Percentiles rank a stretch among this genome's conserved stretches.
phyloP scores from a whole-genome alignment of 2,797 vertebrate genomes.

The Tiaroga cobitis region DNA sequence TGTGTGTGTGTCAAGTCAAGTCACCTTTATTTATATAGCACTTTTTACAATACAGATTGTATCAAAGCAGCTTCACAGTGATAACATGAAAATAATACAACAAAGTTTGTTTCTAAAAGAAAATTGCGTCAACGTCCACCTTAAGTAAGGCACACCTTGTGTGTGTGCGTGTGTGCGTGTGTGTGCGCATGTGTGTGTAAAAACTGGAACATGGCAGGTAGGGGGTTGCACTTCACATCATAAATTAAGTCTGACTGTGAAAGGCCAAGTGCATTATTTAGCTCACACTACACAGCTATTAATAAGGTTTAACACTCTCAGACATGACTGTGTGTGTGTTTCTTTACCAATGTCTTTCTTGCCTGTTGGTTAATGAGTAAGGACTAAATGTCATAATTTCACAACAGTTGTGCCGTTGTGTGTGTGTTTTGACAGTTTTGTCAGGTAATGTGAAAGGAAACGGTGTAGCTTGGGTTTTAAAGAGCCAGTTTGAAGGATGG shows the following conservation, averaged over 20 bases:
- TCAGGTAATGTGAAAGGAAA: constrained; percentile 18
- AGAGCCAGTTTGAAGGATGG: constrained; percentile 15
- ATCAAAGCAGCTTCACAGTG: too few species aligned
- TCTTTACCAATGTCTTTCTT: constrained; percentile 2
- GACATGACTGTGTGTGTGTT: constrained; percentile 7
- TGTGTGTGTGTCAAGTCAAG: neutral
- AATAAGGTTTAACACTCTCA: constrained; percentile 10
- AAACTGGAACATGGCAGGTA: constrained; percentile 22
- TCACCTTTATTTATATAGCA: too few species aligned
- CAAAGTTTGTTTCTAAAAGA: too few species aligned
- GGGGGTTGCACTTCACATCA: constrained; percentile 8
- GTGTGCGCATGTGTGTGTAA: constrained; percentile 28
- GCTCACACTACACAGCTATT: constrained; percentile 14
- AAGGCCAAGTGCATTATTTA: constrained; percentile 38
- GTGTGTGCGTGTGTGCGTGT: too few species aligned
- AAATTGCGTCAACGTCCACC: too few species aligned
- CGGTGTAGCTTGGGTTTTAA: constrained; percentile 1
- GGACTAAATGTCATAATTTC: constrained; percentile 9
- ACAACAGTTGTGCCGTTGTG: neutral
- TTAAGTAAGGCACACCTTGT: too few species aligned
- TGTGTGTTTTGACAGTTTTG: constrained; percentile 18
- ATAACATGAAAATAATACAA: too few species aligned
- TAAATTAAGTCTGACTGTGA: constrained; percentile 18
- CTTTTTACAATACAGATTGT: too few species aligned
- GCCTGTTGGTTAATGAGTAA: constrained; percentile 21